Evolutionary conservation across 2,888 invertebrate species (phyloP), one percentile per base, ranked within the genome.

Genomic region (Norana najaformis): DNA sequence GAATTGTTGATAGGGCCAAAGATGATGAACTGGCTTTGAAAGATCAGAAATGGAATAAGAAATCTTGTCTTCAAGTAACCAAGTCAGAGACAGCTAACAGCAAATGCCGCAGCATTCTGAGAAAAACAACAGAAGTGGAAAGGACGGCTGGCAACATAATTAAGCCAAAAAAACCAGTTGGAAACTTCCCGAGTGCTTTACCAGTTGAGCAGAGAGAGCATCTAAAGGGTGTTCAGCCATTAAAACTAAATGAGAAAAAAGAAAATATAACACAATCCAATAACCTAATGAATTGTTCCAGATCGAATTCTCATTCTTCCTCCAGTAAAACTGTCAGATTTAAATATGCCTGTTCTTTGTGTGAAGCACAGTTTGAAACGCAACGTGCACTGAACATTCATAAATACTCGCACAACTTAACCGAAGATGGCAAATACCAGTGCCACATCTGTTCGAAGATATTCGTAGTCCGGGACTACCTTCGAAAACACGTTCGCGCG

Each of bases 211-310:
- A 1, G 16, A 69, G 69, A 69, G 69, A n/a, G n/a, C 41, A 18
- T 89, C 90, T 2, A 83, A 83, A 20, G 39, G 90, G 35, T 88
- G 20, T 34, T 35, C 69, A 34, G 89, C 41, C 90, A 83, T 89
- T n/a, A 30, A 88, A 88, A 88, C 36, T 11, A 88, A 38, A n/a
- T 35, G 88, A 38, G 38, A 88, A 13, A 88, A 88, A 34, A 88
- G 38, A 37, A 5, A 88, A 38, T n/a, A 23, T 88, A 30, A 37
- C 23, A n/a, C 37, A 37, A 11, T 36, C 37, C 88, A 37, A 37
- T 88, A 38, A 88, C 36, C 36, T 88, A n/a, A 88, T 13, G 88
- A 88, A 88, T 88, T 88, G 5, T 30, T 88, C 38, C 88, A 88
- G 34, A 88, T 88, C 36, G 13, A 37, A 88, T n/a, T 35, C 38